A percentile compares a stretch with the other conserved stretches of the same genome.
Conservation (phyloP, 1,140 invertebrate genomes). For the Oscheius sp. region DNA sequence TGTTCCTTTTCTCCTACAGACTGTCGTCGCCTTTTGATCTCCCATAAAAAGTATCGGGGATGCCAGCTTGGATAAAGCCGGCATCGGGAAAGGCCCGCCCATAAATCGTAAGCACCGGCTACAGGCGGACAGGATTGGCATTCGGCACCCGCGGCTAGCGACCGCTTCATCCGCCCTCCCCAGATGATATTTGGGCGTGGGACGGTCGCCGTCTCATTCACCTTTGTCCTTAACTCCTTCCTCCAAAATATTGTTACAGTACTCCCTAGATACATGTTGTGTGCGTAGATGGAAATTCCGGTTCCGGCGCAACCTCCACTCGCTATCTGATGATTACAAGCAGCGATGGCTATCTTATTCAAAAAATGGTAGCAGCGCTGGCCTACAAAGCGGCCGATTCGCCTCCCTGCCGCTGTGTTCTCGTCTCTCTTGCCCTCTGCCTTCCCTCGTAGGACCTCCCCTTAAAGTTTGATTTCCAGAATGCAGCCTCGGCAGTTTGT, state of each 20-base stretch:
- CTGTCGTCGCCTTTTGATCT: constrained; percentile 4
- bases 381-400: background rate
- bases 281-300: no score
- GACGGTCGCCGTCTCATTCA: background rate
- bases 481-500: constrained; percentile 15
- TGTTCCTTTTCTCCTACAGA: no score
- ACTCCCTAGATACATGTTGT: no score
- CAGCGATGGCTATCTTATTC: background rate
- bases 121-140: constrained; percentile 10
- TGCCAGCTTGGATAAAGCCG: background rate
- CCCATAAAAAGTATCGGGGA: no score
- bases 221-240: background rate
- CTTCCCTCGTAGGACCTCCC: background rate
- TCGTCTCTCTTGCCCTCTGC: background rate
- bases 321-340: constrained; percentile 10
- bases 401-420: background rate
- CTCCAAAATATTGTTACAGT: background rate
- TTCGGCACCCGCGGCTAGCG: background rate
- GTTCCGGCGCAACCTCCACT: background rate
- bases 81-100: constrained; percentile 6
- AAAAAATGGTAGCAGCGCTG: constrained; percentile 15
- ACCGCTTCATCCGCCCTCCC: background rate
- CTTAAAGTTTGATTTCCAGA: constrained; percentile 8
- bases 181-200: background rate
- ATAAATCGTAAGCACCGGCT: constrained; percentile 10